Evolutionary conservation across 2,888 invertebrate species (phyloP).

Genomic region (Pyrrhosoma nymphula): DNA sequence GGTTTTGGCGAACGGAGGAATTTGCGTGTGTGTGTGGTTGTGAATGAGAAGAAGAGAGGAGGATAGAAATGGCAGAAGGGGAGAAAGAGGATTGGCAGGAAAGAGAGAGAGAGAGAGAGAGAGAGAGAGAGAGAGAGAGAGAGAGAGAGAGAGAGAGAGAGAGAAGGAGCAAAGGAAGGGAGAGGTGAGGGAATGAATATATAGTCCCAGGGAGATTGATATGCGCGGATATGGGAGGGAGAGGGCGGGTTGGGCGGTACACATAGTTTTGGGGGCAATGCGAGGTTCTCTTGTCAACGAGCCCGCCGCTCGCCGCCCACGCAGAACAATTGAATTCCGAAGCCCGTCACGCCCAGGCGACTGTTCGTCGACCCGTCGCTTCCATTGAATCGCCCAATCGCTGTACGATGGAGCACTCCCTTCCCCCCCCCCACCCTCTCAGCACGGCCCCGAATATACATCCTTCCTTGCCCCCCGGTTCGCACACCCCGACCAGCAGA

Average conservation of each 20-base stretch:
- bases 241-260: neutral
- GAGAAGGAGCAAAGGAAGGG: too few relatives aligned
- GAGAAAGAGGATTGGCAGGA: conserved; percentile 72
- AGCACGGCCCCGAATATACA: neutral
- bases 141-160: too few relatives aligned
- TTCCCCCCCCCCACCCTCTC: neutral
- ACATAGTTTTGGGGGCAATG: conserved; percentile 30
- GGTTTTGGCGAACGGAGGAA: too few relatives aligned
- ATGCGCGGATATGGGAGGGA: neutral
- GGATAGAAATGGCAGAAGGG: conserved; percentile 4
- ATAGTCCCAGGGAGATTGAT: neutral
- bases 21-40: neutral
- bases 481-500: too few relatives aligned
- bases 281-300: neutral
- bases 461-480: neutral
- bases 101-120: conserved; percentile 74
- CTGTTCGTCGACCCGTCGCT: neutral
- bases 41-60: conserved; percentile 14
- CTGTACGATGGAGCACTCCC: neutral
- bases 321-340: conserved; percentile 52
- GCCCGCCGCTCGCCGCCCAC: neutral
- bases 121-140: conserved; percentile 76
- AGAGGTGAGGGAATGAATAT: too few relatives aligned
- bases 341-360: conserved; percentile 37
- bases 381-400: neutral